Conservation (phyloP, 2,797 vertebrate genomes). For the Astyanax mexicanus region DNA sequence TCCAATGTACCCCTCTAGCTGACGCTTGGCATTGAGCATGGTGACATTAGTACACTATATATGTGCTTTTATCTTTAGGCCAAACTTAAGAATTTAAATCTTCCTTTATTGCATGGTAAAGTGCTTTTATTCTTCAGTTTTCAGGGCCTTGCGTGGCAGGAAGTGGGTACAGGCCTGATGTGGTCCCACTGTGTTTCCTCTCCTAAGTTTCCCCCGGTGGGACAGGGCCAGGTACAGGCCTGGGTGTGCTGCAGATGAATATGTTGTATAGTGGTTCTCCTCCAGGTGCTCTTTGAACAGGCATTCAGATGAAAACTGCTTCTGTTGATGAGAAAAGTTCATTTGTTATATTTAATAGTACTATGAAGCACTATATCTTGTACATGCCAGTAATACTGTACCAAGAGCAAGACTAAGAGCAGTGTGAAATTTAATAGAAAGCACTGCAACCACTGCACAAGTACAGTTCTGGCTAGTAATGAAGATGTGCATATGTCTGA, state of each 20-base stretch:
- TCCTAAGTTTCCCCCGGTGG: conserved; percentile 66
- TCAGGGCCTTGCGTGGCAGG: conserved; percentile 61
- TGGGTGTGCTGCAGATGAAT: conserved; percentile 68
- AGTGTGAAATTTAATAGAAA: not conserved
- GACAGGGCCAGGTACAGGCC: conserved; percentile 73
- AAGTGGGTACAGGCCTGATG: conserved; percentile 75
- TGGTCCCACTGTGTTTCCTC: conserved; percentile 58
- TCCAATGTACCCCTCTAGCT: too few relatives aligned
- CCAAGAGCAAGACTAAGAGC: not conserved
- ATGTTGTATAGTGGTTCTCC: conserved; percentile 79
- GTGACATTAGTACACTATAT: too few relatives aligned
- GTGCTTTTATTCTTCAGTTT: conserved; percentile 35
- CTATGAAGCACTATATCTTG: too few relatives aligned
- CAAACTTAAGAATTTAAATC: too few relatives aligned
- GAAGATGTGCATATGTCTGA: not conserved
- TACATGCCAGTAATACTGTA: too few relatives aligned
- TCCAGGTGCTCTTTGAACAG: conserved; percentile 74
- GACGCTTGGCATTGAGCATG: too few relatives aligned
- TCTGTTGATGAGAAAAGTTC: conserved; percentile 57
- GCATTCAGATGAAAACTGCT: conserved; percentile 71
- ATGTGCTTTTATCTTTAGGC: too few relatives aligned
- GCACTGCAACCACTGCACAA: not conserved
- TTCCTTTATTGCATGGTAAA: not conserved
- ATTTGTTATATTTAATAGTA: not conserved
- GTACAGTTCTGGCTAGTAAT: not conserved